Evolutionary conservation across 2,113 vertebrate species (phyloP), one percentile per base, ranked within the genome.

Genomic region (Potamarius usumacintae): DNA sequence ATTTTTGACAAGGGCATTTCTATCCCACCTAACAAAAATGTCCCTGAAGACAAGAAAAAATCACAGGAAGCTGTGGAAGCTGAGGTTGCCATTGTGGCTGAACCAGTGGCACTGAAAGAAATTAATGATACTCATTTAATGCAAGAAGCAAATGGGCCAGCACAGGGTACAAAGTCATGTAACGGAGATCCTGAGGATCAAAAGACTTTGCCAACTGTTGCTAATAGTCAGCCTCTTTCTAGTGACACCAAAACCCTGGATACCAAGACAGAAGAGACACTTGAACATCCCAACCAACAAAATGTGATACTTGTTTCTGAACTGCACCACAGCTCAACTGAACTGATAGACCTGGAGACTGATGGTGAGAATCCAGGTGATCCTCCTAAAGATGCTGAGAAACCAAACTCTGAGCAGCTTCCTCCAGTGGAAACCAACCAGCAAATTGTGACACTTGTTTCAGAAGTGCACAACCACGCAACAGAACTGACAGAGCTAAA

Each of bases 1-100:
- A 93, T 96, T 91, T 95, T 94, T 88, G 95, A 96, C 42, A 92
- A 93, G 86, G 95, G 95, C 0, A 89, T 52, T 15, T 67, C 83
- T 34, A 71, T 11, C 34, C 42, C 82, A 6, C 10, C 91, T 0
- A 7, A 34, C 15, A 84, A 14, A 77, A 89, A 74, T 20, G 82
- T 55, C 27, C 84, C 52, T 18, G 85, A 85, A 6, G 58, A 22
- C 50, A 18, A 65, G 22, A 69, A 65, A 15, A 77, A 22, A 48
- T 58, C 86, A 71, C 80, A 89, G 62, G 60, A 83, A 80, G 48
- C n/a, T 52, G 86, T 53, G 10, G 42, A 84, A 77, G 71, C 63
- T 22, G 62, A 87, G 17, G 65, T 52, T 6, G 67, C 55, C 50
- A 84, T 80, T 85, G 82, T 82, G 57, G 60, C 27, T 25, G 86